These are phyloP conservation scores for Cheracebus regulus DNA, from an alignment of 2,797 vertebrate genomes.

Conservation along the genomic window DNA sequence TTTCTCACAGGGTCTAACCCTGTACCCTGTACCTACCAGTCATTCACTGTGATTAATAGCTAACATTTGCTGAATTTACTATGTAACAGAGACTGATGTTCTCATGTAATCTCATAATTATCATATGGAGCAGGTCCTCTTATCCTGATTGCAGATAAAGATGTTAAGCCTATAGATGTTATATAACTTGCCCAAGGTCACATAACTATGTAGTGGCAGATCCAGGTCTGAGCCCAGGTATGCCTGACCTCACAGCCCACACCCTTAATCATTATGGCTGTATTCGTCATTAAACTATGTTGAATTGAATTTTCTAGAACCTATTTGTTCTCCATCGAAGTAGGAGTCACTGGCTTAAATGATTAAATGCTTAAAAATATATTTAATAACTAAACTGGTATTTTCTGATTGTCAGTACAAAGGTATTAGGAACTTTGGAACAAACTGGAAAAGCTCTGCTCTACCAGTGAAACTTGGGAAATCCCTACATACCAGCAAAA, in stretches of 20 bases:
- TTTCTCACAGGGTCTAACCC: not conserved
- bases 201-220: not conserved
- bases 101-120: constrained; percentile 1
- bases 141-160: not conserved
- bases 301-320: not conserved
- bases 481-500: not conserved
- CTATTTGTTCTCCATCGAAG: not conserved
- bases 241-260: not conserved
- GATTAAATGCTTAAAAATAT: not conserved
- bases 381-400: not conserved
- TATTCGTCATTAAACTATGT: not conserved
- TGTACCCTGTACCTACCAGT: not conserved
- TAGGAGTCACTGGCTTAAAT: not conserved
- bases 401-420: constrained; percentile 30
- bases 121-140: not conserved
- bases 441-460: not conserved
- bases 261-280: not conserved
- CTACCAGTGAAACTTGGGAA: constrained; percentile 3
- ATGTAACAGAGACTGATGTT: not conserved
- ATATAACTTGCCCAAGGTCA: not conserved
- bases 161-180: not conserved
- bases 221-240: not conserved
- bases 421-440: not conserved
- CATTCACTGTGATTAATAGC: not conserved
- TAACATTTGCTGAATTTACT: constrained; percentile 1